Evolutionary conservation across 53 echinoderm and acorn worm genomes (phyloP).

Genomic region (Echinometra lucunter): DNA sequence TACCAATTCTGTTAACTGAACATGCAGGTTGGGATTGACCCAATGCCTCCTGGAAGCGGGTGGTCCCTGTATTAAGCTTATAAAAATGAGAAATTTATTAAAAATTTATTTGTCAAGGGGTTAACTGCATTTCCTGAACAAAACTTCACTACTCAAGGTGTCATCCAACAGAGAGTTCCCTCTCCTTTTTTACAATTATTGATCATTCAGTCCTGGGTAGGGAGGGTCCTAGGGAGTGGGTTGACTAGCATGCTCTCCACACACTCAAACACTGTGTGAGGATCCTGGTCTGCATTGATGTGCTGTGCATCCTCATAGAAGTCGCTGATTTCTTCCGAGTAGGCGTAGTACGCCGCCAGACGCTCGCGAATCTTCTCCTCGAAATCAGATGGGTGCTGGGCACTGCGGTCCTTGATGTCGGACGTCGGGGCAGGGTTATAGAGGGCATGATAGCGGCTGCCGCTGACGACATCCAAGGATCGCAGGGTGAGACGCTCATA

Average conservation of each 20-base stretch:
- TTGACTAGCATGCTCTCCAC: conserved; percentile 98
- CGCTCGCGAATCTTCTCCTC: conserved; percentile 84
- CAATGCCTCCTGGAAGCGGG: too few relatives aligned
- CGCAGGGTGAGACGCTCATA: conserved; percentile 95
- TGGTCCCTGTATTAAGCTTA: too few relatives aligned
- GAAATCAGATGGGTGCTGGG: conserved; percentile 83
- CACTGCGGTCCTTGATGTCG: conserved; percentile 86
- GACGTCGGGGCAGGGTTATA: conserved; percentile 95
- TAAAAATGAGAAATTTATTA: too few relatives aligned
- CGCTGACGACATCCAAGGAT: conserved; percentile 88
- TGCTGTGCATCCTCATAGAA: conserved; percentile 94
- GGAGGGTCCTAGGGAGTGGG: conserved; percentile 83
- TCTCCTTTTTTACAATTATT: not conserved
- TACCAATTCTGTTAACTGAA: not conserved
- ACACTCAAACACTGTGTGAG: conserved; percentile 97
- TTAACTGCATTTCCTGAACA: not conserved
- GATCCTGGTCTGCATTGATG: conserved; percentile 98
- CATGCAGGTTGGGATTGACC: too few relatives aligned
- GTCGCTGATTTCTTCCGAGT: conserved; percentile 95
- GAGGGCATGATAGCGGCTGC: conserved; percentile 89
- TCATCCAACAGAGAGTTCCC: not conserved
- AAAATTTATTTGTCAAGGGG: too few relatives aligned
- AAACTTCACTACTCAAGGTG: not conserved
- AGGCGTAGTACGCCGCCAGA: conserved; percentile 90
- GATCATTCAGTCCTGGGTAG: conserved; percentile 73